Percentiles rank a stretch among this genome's conserved stretches.
These are phyloP conservation scores for Hydrocynus forskahlii DNA, from an alignment of 2,797 vertebrate genomes.

Conservation along the genomic window DNA sequence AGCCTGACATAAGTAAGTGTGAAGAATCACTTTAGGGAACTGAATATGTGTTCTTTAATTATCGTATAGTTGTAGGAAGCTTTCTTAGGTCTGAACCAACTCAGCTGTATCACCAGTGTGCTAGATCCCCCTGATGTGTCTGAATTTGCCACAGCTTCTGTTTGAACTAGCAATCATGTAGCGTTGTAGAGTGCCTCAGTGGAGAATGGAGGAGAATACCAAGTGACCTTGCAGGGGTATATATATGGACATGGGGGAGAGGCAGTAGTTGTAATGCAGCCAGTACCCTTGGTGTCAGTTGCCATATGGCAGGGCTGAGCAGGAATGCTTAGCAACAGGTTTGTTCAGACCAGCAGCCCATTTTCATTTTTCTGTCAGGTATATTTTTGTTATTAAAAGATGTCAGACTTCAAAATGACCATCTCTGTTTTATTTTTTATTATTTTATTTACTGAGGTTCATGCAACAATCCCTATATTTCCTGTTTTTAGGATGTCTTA, in stretches of 20 bases:
- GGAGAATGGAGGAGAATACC: not conserved
- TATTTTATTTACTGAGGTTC: too few relatives aligned
- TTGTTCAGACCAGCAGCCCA: too few relatives aligned
- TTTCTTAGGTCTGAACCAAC: not conserved
- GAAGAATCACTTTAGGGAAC: not conserved
- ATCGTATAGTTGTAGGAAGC: not conserved
- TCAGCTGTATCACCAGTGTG: not conserved
- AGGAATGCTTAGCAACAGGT: too few relatives aligned
- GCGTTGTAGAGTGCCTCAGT: conserved; percentile 1
- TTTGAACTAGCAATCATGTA: not conserved
- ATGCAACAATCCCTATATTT: too few relatives aligned
- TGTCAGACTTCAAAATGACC: too few relatives aligned
- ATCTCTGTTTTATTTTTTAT: too few relatives aligned
- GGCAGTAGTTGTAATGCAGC: too few relatives aligned
- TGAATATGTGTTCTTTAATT: not conserved
- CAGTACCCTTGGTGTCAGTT: too few relatives aligned
- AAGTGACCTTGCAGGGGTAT: not conserved
- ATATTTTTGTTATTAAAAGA: too few relatives aligned
- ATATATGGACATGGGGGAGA: not conserved
- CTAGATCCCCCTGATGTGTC: conserved; percentile 6
- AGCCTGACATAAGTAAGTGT: not conserved
- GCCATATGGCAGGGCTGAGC: too few relatives aligned
- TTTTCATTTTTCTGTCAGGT: too few relatives aligned
- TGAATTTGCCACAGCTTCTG: not conserved
- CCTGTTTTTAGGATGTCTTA: too few relatives aligned